These are phyloP conservation scores for Vicugna pacos DNA, from an alignment of 2,113 vertebrate species.

Conservation along the genomic window DNA sequence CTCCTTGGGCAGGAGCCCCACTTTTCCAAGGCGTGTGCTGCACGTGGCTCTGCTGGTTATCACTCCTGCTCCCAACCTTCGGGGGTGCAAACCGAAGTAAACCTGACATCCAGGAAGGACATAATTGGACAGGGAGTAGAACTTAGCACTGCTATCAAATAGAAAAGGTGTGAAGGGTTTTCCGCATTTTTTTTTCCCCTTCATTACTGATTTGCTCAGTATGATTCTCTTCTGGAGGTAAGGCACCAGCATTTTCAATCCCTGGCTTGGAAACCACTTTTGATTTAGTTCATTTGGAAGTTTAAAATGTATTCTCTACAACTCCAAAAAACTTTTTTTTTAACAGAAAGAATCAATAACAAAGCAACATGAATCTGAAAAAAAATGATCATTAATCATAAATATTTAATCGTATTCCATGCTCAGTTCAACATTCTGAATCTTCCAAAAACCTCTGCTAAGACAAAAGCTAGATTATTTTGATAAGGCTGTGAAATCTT, in stretches of 20 bases:
- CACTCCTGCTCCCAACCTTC: neutral
- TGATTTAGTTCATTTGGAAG: neutral
- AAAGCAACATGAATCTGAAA: constrained; percentile 3
- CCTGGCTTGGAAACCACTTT: neutral
- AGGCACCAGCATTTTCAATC: neutral
- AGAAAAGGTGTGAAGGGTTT: neutral
- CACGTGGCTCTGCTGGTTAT: rapidly evolving
- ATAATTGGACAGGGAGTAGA: too few relatives aligned
- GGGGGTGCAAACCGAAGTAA: neutral
- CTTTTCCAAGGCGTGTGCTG: neutral
- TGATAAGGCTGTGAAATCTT: neutral
- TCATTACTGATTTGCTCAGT: neutral
- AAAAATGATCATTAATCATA: neutral
- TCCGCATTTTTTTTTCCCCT: neutral
- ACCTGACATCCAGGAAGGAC: neutral
- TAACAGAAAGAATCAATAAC: neutral
- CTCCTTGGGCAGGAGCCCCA: neutral
- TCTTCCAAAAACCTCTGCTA: neutral
- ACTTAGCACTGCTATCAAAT: rapidly evolving
- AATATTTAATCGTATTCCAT: neutral
- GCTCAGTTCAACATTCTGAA: neutral
- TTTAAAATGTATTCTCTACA: neutral
- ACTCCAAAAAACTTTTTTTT: neutral
- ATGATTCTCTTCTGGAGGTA: neutral
- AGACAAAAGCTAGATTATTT: neutral